phyloP scores from a whole-genome alignment of 2,797 vertebrate species.

The Schizothorax lantsangensis region DNA sequence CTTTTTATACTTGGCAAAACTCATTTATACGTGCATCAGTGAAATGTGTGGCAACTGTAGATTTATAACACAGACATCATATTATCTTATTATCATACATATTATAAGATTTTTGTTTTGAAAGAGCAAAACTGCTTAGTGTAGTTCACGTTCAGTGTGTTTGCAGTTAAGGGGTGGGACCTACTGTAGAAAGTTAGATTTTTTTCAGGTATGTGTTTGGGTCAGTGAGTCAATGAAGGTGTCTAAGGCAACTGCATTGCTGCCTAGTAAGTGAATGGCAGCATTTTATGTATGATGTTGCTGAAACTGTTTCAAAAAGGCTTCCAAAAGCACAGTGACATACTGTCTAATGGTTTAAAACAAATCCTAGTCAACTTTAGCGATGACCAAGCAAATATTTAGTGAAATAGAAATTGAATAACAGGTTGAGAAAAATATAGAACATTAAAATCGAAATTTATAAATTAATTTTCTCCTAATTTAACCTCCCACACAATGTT shows the following conservation, averaged over 20 bases:
- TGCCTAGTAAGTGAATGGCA: constrained; percentile 6
- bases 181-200: not conserved
- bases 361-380: not conserved
- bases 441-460: not conserved
- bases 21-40: not conserved
- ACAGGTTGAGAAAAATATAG: not conserved
- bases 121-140: not conserved
- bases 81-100: too few relatives aligned
- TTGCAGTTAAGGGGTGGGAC: constrained; percentile 27
- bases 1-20: too few relatives aligned
- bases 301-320: not conserved
- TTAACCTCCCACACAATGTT: not conserved
- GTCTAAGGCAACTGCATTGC: not conserved
- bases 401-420: not conserved
- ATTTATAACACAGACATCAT: too few relatives aligned
- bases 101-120: not conserved
- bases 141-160: not conserved
- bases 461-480: not conserved
- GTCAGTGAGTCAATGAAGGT: constrained; percentile 36
- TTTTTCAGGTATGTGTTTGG: constrained; percentile 14
- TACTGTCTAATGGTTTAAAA: not conserved
- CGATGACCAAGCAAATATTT: not conserved
- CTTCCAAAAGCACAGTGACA: not conserved
- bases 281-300: not conserved
- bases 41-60: not conserved